Conservation (phyloP, 2,797 vertebrate species). For the Siniperca obscura region DNA sequence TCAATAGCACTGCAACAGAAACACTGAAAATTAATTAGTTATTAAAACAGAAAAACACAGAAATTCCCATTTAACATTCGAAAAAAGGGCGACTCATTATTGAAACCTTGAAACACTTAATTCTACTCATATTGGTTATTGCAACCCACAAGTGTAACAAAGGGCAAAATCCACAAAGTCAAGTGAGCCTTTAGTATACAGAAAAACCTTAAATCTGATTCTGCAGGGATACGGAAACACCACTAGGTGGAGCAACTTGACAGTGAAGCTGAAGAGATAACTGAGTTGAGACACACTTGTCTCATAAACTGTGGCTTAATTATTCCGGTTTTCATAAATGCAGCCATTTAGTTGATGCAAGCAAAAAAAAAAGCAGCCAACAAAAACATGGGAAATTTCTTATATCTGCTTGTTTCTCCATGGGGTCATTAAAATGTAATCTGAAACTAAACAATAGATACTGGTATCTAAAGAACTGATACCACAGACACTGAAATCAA, state of each 20-base stretch:
- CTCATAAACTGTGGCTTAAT: not conserved
- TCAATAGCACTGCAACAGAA: not conserved
- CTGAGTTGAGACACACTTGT: not conserved
- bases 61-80: not conserved
- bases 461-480: not conserved
- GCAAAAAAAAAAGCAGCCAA: not conserved
- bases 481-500: not conserved
- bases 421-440: not conserved
- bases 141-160: not conserved
- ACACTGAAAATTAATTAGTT: not conserved
- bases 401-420: not conserved
- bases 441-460: not conserved
- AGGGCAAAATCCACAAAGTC: not conserved
- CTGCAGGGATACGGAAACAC: not conserved
- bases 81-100: not conserved
- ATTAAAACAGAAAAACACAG: not conserved
- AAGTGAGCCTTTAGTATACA: not conserved
- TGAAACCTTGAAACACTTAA: not conserved
- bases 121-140: not conserved
- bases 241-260: conserved; percentile 59
- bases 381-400: not conserved
- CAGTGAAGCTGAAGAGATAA: conserved; percentile 7
- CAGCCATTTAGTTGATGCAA: not conserved
- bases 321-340: not conserved
- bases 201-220: not conserved